Base-by-base conservation (phyloP, 2,113 vertebrate species). In the Rhadina sibilatrix region DNA sequence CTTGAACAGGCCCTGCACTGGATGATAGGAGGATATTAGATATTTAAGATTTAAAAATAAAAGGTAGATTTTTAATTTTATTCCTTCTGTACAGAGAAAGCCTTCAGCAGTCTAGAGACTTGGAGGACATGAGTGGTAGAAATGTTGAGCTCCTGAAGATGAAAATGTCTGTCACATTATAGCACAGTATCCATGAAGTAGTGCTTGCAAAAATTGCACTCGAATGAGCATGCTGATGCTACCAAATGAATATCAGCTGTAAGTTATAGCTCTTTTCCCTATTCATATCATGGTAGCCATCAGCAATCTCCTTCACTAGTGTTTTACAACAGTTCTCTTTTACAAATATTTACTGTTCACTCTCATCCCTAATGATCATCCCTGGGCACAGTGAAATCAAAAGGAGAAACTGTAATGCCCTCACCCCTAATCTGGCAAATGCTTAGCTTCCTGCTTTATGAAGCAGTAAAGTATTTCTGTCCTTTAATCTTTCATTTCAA, bases 271-370 rank as follows among this genome's bases (percentile, higher is more conserved):
- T 63, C 10, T 31, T 27, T 88, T 91, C 28, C 40, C 42, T 81
- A 6, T 66, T 71, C 50, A 94, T 46, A 89, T 72, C 21, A 11
- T 42, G 19, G 38, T 94, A 40, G 53, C 64, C 81, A 87, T 92
- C 18, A 93, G 52, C 87, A 94, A 66, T 63, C 50, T 66, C 42
- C 82, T 93, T 83, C 35, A 81, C 25, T 57, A 50, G 33, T 56
- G 57, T 93, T 93, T 90, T 76, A 60, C 64, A 82, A 77, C 42
- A 87, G 38, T 87, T 82, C 60, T 69, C 38, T 91, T 97, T 93
- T 83, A 53, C 66, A 94, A 95, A 84, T 87, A 28, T 89, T 74
- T 91, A 49, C 77, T 66, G 40, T 79, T 92, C 35, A 54, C 15
- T 94, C 33, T 83, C 72, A 85, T 56, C 79, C 60, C 30, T 91